Evolutionary conservation across 2,888 invertebrate genomes (phyloP), one percentile per base, ranked within the genome.

Genomic region (Sphinx pinastri): DNA sequence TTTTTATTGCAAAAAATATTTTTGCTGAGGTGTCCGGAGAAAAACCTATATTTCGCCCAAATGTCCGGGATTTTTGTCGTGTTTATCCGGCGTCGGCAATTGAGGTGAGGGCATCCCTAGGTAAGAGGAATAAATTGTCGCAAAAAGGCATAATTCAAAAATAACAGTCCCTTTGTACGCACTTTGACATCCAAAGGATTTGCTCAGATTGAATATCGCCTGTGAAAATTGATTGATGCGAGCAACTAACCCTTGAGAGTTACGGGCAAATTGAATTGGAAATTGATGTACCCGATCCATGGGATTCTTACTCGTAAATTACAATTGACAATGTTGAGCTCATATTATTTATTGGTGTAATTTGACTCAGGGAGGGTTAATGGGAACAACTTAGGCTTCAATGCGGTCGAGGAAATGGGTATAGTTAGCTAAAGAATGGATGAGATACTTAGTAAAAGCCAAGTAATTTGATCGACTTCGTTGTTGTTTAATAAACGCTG

Each of bases 201-300:
- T 67, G 57, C 31, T 25, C 63, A 13, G 71, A 71, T 71, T 63
- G 63, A 51, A 71, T 69, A 57, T 66, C 38, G 49, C 63, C 66
- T 11, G 51, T 68, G 68, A 25, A 71, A 71, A 71, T 69, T 68
- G 68, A 69, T 57, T 58, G 66, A 66, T 45, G 51, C 63, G 38
- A 71, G 58, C 57, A 66, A 71, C 71, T 68, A 66, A 71, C 69
- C 72, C 72, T 72, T 10, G 71, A 71, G 69, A 72, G 51, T 57
- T 60, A 54, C 69, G 70, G 54, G 69, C 68, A 75, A 73, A 75
- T 73, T 69, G 71, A 68, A 59, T 71, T 68, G 70, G 58, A 72
- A 71, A 71, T 72, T 73, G 74, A 73, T 71, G 68, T 70, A 25
- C n/a, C 57, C 52, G 51, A 57, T 66, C 55, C n/a, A 63, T 69